These are phyloP conservation scores for Mantis religiosa DNA, from an alignment of 2,888 invertebrate species.

Conservation along the genomic window DNA sequence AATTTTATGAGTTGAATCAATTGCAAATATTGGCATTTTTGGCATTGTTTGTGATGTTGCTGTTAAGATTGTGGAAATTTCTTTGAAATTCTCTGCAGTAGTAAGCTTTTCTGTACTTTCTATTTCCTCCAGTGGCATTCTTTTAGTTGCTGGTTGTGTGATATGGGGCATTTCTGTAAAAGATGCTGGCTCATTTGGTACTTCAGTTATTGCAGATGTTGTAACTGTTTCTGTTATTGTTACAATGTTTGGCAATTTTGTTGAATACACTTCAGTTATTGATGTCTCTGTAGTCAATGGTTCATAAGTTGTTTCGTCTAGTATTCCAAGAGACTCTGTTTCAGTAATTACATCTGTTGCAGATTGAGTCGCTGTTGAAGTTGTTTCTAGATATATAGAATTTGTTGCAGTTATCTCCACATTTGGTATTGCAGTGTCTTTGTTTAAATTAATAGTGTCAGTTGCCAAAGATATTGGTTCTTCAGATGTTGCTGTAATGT, in stretches of 20 bases:
- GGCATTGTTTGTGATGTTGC: no score
- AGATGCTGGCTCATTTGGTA: no score
- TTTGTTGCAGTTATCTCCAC: not conserved
- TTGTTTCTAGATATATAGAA: not conserved
- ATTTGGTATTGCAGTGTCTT: not conserved
- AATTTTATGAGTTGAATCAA: not conserved
- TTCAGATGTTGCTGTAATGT: not conserved
- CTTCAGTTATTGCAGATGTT: no score
- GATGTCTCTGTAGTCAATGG: not conserved
- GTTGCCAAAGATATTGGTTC: not conserved
- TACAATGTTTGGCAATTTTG: not conserved
- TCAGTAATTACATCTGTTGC: not conserved
- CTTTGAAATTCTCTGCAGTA: no score
- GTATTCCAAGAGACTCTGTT: not conserved
- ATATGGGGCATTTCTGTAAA: no score
- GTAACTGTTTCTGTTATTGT: not conserved
- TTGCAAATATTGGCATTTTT: not conserved
- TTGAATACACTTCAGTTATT: not conserved
- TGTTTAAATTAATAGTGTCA: no score
- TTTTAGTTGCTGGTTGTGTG: no score
- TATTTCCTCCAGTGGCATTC: no score
- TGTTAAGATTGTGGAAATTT: no score
- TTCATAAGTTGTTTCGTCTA: not conserved
- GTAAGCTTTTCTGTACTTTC: no score
- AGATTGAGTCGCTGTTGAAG: not conserved